Evolutionary conservation across 2,797 vertebrate genomes (phyloP).

Genomic region (Onychomys arenicola): DNA sequence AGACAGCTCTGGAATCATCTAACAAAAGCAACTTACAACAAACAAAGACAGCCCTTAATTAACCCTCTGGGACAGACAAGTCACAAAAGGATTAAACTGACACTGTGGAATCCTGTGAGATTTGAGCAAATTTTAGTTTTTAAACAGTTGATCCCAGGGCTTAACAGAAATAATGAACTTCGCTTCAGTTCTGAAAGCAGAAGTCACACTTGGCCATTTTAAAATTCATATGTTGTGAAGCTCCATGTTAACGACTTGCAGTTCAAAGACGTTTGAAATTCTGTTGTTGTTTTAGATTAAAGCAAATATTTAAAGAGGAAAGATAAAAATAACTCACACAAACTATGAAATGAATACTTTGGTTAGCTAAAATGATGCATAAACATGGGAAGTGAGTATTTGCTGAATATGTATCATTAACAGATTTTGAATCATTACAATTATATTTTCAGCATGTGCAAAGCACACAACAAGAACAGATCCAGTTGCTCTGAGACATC

Average conservation of each 20-base stretch:
- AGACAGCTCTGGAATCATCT: constrained; percentile 67
- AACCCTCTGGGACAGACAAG: constrained; percentile 40
- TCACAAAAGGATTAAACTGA: constrained; percentile 52
- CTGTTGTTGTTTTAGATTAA: constrained; percentile 26
- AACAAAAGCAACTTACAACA: constrained; percentile 24
- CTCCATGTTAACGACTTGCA: background rate
- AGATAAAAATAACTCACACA: constrained; percentile 31
- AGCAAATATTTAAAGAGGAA: constrained; percentile 27
- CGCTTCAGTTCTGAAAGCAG: background rate
- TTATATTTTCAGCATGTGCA: background rate
- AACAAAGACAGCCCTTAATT: constrained; percentile 67
- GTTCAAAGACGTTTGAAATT: constrained; percentile 17
- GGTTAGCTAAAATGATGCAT: constrained; percentile 15
- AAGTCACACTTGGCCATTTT: background rate
- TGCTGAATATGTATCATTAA: background rate
- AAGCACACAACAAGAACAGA: background rate
- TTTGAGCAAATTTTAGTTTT: constrained; percentile 52
- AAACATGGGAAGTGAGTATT: constrained; percentile 17
- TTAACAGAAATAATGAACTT: constrained; percentile 11
- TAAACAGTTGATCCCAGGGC: background rate
- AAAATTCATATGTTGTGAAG: background rate
- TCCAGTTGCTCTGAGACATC: background rate
- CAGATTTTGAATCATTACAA: background rate
- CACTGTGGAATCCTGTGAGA: constrained; percentile 37
- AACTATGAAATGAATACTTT: constrained; percentile 22